phyloP scores from a whole-genome alignment of 2,797 vertebrate species.

The Labeo calbasu region DNA sequence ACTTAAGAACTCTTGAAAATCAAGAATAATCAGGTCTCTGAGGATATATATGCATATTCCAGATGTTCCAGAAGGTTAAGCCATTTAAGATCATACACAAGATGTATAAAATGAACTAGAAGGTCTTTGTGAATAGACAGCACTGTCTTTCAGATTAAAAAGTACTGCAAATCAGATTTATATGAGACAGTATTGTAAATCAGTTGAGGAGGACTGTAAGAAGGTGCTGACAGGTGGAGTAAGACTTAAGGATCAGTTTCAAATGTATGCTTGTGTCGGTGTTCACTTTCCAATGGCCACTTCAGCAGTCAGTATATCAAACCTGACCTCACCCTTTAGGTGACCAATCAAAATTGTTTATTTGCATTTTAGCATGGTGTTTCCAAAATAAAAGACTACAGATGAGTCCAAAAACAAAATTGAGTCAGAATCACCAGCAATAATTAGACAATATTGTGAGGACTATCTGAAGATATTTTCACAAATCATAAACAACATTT shows the following conservation, averaged over 20 bases:
- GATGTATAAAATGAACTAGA: not conserved
- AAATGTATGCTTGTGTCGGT: slow-evolving; percentile 66
- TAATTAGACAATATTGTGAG: not conserved
- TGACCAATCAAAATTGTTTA: not conserved
- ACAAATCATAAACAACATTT: not conserved
- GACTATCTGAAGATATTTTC: not conserved
- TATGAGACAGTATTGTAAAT: not conserved
- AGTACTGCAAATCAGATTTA: not conserved
- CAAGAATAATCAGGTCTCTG: not conserved
- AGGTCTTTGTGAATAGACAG: not conserved
- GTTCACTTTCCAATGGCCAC: slow-evolving; percentile 67
- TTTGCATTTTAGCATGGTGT: not conserved
- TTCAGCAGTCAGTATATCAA: slow-evolving; percentile 69
- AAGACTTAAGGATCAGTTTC: slow-evolving; percentile 71
- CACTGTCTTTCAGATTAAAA: not conserved
- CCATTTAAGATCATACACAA: not conserved
- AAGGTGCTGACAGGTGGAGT: slow-evolving; percentile 74
- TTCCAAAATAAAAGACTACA: not conserved
- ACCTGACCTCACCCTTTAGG: not conserved
- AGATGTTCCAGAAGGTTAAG: not conserved
- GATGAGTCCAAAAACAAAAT: not conserved
- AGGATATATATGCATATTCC: not conserved
- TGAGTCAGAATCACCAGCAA: not conserved
- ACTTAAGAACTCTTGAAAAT: not conserved
- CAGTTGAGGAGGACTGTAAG: slow-evolving; percentile 20